Evolutionary conservation across 2,113 vertebrate species (phyloP), one percentile per base, ranked within the genome.

Genomic region (Anseranas semipalmata): DNA sequence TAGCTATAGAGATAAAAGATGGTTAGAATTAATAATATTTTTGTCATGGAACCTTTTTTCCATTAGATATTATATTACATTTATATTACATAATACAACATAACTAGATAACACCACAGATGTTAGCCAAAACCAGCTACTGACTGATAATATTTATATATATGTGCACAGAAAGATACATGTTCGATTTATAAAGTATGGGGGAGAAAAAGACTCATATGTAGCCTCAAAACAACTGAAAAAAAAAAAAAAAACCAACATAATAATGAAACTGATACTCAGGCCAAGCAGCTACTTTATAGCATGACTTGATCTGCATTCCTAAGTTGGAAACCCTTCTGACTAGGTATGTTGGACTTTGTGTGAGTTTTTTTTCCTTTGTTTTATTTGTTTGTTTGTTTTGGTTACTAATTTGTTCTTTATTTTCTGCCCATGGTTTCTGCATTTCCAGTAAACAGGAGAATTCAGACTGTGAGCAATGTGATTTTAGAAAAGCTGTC

Each of bases 191-290:
- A 30, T 27, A 62, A 41, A 37, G 7, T 71, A 12, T 53, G 15
- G 7, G 7, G 15, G 39, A 50, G 25, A 18, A 85, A 62, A 73
- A 43, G 5, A 10, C 18, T 45, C 10, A 4, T 25, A 30, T 46
- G 5, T 86, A 83, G 24, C 24, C 50, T 62, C n/a, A 77, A 77
- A 95, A 71, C 5, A 85, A 15, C 18, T 84, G 33, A 9, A 73
- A 87, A 30, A 72, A 22, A 1, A 0, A 3, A 2, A 24, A 84
- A n/a, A 75, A 15, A 1, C 0, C 3, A 2, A 52, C 0, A 0
- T 60, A 65, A 60, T 77, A 71, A 62, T 63, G 41, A 58, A 71
- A 71, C 22, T 55, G 12, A 12, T 68, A 50, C 17, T 67, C 25
- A 50, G 43, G 14, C 25, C 7, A 62, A 80, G 46, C 48, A 18